These are phyloP conservation scores for Embiotoca jacksoni DNA, from an alignment of 2,113 vertebrate genomes.

Conservation along the genomic window DNA sequence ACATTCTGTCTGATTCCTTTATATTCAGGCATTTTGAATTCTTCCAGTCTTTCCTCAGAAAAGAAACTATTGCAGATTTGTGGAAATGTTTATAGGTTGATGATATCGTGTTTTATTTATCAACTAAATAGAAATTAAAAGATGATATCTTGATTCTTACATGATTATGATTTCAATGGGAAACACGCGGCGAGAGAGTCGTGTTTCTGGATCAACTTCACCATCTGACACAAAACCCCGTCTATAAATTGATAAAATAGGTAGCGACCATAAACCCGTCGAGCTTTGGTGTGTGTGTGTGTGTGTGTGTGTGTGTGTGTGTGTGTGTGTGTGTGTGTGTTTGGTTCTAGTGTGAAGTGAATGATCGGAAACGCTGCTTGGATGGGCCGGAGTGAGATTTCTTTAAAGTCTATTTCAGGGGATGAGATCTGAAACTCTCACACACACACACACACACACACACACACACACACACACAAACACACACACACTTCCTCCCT, in stretches of 20 bases:
- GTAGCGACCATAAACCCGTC: constrained; percentile 56
- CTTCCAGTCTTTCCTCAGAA: no score
- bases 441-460: constrained; percentile 19
- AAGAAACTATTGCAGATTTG: no score
- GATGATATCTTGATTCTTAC: background rate
- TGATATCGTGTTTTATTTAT: no score
- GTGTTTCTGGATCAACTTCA: constrained; percentile 26
- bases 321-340: background rate
- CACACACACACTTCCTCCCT: background rate
- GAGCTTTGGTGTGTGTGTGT: background rate
- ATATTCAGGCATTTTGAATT: no score
- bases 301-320: no score
- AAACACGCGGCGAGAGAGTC: background rate
- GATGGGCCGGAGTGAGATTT: constrained; percentile 42
- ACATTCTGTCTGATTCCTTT: no score
- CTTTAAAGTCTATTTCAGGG: constrained; percentile 69
- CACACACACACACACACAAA: constrained; percentile 13
- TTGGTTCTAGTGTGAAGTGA: constrained; percentile 36
- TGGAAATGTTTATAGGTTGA: no score
- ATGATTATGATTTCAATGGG: background rate
- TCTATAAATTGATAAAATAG: constrained; percentile 38
- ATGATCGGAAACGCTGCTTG: constrained; percentile 18
- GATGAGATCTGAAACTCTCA: constrained; percentile 43
- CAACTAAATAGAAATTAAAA: background rate
- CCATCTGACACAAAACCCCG: constrained; percentile 17